phyloP scores from a whole-genome alignment of 2,113 vertebrate species.

The Sapajus apella region DNA sequence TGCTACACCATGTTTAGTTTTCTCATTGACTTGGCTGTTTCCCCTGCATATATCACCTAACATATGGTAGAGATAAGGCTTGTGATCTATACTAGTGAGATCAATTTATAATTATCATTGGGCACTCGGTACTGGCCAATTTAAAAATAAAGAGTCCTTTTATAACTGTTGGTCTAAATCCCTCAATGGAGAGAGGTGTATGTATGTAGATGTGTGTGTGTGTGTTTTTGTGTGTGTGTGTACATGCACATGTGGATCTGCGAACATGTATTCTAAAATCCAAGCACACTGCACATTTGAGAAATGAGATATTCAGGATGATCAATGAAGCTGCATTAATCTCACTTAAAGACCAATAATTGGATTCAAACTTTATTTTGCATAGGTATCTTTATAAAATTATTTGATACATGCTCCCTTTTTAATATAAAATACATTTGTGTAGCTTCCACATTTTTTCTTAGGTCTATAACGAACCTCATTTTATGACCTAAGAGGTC shows the following conservation, averaged over 20 bases:
- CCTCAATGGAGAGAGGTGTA: not conserved
- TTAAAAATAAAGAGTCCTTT: not conserved
- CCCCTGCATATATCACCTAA: not conserved
- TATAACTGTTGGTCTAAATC: not conserved
- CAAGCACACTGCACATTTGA: not conserved
- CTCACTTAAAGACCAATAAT: not conserved
- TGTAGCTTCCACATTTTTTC: not conserved
- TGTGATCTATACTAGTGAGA: slow-evolving; percentile 12
- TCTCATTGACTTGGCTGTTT: not conserved
- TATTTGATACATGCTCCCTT: not conserved
- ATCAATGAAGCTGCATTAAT: not conserved
- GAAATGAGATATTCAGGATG: slow-evolving; percentile 3
- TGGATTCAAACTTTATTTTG: slow-evolving; percentile 4
- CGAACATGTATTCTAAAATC: not conserved
- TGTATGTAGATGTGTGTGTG: not conserved
- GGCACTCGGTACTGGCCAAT: not conserved
- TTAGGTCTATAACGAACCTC: not conserved
- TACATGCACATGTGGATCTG: not conserved
- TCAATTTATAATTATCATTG: not conserved
- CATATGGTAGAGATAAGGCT: not conserved
- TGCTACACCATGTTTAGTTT: not conserved
- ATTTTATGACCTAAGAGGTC: not conserved
- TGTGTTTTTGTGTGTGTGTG: too few species aligned
- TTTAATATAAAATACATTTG: not conserved
- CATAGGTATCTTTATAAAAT: slow-evolving; percentile 34